These are phyloP conservation scores for Catharus bicknelli DNA, from an alignment of 2,113 vertebrate species.

Conservation along the genomic window DNA sequence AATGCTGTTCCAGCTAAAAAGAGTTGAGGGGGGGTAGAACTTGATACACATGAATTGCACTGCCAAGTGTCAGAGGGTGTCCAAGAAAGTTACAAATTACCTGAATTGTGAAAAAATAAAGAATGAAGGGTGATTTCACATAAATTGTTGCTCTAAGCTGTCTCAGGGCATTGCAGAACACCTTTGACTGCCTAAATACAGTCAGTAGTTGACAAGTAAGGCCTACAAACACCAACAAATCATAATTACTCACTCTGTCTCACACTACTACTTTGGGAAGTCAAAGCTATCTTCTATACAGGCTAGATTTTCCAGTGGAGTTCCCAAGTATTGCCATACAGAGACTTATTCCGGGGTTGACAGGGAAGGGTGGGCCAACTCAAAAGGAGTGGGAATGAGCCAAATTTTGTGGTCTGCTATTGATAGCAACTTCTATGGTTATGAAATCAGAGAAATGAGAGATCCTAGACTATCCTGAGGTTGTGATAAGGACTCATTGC, in stretches of 20 bases:
- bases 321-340: background rate
- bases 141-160: background rate
- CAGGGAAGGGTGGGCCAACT: background rate
- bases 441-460: background rate
- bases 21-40: accelerated
- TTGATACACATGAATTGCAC: background rate
- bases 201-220: background rate
- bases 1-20: background rate
- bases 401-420: background rate
- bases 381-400: background rate
- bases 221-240: background rate
- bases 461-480: background rate
- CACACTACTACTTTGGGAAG: background rate
- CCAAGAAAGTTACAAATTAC: background rate
- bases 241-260: background rate
- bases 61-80: background rate
- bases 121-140: background rate
- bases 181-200: background rate
- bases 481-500: background rate
- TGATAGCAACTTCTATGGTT: background rate
- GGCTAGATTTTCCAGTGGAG: background rate
- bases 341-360: background rate
- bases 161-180: background rate
- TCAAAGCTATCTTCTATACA: background rate
- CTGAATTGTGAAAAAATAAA: background rate